Evolutionary conservation across 2,797 vertebrate species (phyloP), one percentile per base, ranked within the genome.

Genomic region (Rhinichthys osculus): DNA sequence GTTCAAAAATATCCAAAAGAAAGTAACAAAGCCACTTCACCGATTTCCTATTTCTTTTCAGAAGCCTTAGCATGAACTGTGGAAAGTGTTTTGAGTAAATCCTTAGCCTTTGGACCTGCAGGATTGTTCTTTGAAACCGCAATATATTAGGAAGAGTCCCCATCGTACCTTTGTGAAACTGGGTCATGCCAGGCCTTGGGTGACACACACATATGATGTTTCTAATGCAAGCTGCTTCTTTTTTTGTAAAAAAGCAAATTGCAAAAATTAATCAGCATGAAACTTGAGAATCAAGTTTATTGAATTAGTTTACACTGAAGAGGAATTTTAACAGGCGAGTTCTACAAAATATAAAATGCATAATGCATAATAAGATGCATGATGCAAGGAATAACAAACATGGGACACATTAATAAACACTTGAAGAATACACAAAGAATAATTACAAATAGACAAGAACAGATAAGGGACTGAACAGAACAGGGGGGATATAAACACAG

Each of bases 151-250:
- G 57, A 82, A 42, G 80, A 79, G 77, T 87, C 83, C 70, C 66
- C 71, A 80, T 77, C 50, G 72, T 78, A 71, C 81, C 85, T 67
- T 67, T 73, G 59, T 81, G 73, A 90, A 92, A 90, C 66, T 91
- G 86, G 91, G 91, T 90, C 91, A 88, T 76, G 78, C 70, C 66
- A 79, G 59, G 87, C 90, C 89, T 78, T 79, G 35, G 87, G 91
- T 90, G 73, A 88, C 69, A 76, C 79, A 86, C 83, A 77, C 57
- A 62, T 16, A 85, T 44, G 59, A 80, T 86, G 88, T 80, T 87
- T 90, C 64, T 84, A 69, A 62, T 88, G 77, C 69, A 85, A 52
- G 64, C 79, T 85, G 81, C 72, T 40, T 86, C 64, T 81, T 42
- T 57, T 44, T 44, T 76, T 62, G 38, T 78, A n/a, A 13, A 66